Evolutionary conservation across 2,113 vertebrate species (phyloP).

Genomic region (Chlorodrepanis virens): DNA sequence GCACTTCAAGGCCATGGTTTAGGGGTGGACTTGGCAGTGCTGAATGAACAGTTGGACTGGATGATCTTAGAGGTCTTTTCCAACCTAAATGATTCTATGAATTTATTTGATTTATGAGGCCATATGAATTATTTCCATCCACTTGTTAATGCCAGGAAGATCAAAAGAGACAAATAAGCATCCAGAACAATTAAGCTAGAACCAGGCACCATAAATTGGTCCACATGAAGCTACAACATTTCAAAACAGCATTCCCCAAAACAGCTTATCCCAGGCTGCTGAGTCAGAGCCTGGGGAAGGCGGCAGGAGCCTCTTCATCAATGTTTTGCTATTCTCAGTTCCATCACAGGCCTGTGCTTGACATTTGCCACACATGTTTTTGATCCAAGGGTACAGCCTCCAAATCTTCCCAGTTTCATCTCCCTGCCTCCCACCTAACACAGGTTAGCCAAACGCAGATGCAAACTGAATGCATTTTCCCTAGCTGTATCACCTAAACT

Average conservation of each 20-base stretch:
- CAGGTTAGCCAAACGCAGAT: not conserved
- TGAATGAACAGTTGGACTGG: not conserved
- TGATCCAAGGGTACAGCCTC: not conserved
- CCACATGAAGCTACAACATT: not conserved
- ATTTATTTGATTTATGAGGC: not conserved
- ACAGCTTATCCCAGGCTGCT: not conserved
- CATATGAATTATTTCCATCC: not conserved
- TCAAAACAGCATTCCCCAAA: not conserved
- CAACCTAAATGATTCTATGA: not conserved
- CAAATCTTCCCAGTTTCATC: not conserved
- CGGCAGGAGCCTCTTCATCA: not conserved
- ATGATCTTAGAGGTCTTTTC: not conserved
- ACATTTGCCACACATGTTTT: not conserved
- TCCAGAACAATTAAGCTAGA: not conserved
- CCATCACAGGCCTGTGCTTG: not conserved
- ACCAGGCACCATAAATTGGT: not conserved
- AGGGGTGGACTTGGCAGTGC: not conserved
- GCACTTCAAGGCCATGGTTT: not conserved
- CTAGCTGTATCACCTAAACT: not conserved
- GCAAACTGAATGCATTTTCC: not conserved
- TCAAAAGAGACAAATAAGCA: not conserved
- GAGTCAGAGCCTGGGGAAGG: not conserved
- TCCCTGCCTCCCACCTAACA: not conserved
- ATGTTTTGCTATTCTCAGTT: not conserved
- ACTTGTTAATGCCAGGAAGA: not conserved